These are phyloP conservation scores for Notocelia uddmanniana DNA, from an alignment of 2,888 invertebrate genomes.

Conservation along the genomic window DNA sequence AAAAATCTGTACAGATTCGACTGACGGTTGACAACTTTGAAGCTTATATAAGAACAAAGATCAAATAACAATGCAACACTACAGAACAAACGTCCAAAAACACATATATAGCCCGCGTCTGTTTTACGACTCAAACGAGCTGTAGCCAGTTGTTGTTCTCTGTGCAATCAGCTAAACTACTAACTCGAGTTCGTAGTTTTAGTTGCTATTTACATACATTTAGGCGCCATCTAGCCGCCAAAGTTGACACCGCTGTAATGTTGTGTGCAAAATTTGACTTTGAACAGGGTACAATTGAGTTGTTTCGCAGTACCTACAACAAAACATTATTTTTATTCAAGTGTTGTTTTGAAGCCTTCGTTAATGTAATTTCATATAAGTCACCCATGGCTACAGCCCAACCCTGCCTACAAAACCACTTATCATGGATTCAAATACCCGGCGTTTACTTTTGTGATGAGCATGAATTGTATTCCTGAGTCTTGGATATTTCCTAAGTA, in stretches of 20 bases:
- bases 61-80: neutral
- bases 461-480: too few species aligned
- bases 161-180: slow-evolving; percentile 53
- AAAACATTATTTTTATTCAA: too few species aligned
- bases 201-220: slow-evolving; percentile 39
- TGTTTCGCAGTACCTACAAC: too few species aligned
- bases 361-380: too few species aligned
- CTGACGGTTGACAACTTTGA: neutral
- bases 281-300: neutral
- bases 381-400: too few species aligned
- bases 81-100: slow-evolving; percentile 15
- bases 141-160: slow-evolving; percentile 49
- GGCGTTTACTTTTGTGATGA: too few species aligned
- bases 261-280: neutral
- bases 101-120: neutral
- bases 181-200: slow-evolving; percentile 36
- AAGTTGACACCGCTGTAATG: slow-evolving; percentile 8
- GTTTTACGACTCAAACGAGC: slow-evolving; percentile 48
- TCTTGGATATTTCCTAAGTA: too few species aligned
- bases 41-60: neutral
- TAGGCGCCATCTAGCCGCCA: slow-evolving; percentile 1
- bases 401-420: too few species aligned
- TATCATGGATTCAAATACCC: too few species aligned
- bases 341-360: too few species aligned
- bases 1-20: too few species aligned